A percentile compares a stretch with the other conserved stretches of the same genome.
Evolutionary conservation across 2,888 invertebrate species (phyloP).

Genomic region (Meteorus colon): DNA sequence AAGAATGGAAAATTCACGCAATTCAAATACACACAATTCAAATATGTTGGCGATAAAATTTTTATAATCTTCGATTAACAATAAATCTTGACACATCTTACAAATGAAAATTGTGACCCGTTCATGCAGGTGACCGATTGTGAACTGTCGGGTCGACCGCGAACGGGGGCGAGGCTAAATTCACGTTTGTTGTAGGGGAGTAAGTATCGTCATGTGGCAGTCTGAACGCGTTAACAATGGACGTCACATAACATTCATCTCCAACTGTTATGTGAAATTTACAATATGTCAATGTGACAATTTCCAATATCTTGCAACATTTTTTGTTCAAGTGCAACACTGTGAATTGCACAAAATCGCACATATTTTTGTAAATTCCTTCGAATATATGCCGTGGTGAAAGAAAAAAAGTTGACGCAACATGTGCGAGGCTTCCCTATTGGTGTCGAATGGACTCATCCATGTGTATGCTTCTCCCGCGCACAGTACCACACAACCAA

Average conservation of each 20-base stretch:
- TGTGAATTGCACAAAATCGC: background rate
- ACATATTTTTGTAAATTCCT: background rate
- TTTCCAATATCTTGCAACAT: background rate
- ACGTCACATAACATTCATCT: constrained; percentile 34
- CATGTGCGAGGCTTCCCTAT: constrained; percentile 43
- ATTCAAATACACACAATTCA: constrained; percentile 44
- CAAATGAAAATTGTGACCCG: constrained; percentile 52
- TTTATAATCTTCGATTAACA: constrained; percentile 52
- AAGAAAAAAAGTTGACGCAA: constrained; percentile 6
- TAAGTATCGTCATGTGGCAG: constrained; percentile 52
- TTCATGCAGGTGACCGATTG: constrained; percentile 60
- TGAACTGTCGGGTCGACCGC: constrained; percentile 59
- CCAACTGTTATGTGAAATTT: too few species aligned
- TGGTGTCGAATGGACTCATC: constrained; percentile 48
- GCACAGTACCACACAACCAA: constrained; percentile 4
- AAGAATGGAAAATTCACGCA: constrained; percentile 48
- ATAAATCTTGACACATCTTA: constrained; percentile 59
- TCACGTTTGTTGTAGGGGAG: constrained; percentile 51
- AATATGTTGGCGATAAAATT: constrained; percentile 48
- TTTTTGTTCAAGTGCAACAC: background rate
- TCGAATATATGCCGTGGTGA: background rate
- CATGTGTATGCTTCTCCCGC: constrained; percentile 31
- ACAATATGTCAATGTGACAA: background rate
- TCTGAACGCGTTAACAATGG: constrained; percentile 42
- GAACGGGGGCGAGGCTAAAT: constrained; percentile 59